Evolutionary conservation across 2,888 invertebrate genomes (phyloP), one percentile per base, ranked within the genome.

Genomic region (Urechis unicinctus): DNA sequence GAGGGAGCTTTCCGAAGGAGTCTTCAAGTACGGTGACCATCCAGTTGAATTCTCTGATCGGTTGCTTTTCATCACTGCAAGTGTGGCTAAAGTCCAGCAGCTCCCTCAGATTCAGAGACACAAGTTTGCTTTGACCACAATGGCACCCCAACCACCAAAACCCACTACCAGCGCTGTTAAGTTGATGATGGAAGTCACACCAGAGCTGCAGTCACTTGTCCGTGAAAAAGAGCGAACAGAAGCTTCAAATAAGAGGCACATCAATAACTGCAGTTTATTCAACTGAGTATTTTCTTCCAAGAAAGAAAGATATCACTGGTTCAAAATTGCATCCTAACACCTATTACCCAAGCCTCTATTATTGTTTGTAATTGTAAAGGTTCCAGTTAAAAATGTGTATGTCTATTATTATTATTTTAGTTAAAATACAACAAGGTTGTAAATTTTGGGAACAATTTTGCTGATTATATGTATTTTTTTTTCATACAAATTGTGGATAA

Each of bases 11-110:
- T 66, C 73, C 0, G 75, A 75, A 49, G 74, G 75, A 4, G 61
- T 72, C 17, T 53, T 75, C 31, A 75, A 75, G 58, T 75, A 75
- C 55, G 69, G 67, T 51, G 71, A 68, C 1, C 71, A 73, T 3
- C 49, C 62, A 25, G 68, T 75, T 2, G 73, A 74, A 55, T 73
- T 75, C 54, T 58, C 61, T 3, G 75, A 75, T 56, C 56, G 74
- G 17, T 63, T 74, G 25, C 58, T 75, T 42, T 73, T 75, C 53
- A 70, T 74, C 54, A 66, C 69, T 17, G 73, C 9, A 36, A 17
- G 9, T 36, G 36, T 13, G 17, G 9, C 9, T 17, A 17, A 46
- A 6, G 36, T 17, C 17, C 36, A 9, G 36, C 36, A 9, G 36
- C 17, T 36, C 17, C 36, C 36, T 17, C 9, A 17, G 17, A 36